Evolutionary conservation across 2,113 vertebrate species (phyloP).

Genomic region (Podilymbus podiceps): DNA sequence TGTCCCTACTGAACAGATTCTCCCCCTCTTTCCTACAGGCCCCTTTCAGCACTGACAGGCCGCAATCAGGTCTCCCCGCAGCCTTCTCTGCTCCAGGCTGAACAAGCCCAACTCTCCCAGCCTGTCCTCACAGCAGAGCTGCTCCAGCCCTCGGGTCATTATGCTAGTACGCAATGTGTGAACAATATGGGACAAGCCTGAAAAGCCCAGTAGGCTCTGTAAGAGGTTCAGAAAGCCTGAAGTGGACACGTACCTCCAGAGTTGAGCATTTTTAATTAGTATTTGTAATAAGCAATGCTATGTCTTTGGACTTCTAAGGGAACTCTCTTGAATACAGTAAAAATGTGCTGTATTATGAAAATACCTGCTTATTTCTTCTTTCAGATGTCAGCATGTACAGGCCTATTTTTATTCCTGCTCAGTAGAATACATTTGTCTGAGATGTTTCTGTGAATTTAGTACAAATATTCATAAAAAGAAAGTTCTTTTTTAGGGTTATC

Average conservation of each 20-base stretch:
- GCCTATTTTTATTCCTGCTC: neutral
- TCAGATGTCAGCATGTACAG: neutral
- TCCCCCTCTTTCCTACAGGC: no score
- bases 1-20: no score
- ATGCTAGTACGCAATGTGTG: neutral
- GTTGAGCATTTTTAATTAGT: neutral
- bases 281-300: neutral
- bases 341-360: conserved; percentile 13
- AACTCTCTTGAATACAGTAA: neutral
- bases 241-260: neutral
- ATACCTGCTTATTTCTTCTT: conserved; percentile 36
- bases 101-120: no score
- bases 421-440: neutral
- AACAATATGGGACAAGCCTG: neutral
- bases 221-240: neutral
- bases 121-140: no score
- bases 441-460: neutral
- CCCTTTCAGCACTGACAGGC: no score
- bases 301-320: neutral
- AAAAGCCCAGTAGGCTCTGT: neutral
- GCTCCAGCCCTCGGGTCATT: no score
- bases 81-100: no score
- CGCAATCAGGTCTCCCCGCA: no score
- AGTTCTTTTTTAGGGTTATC: neutral
- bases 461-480: neutral